Percentiles rank a stretch among this genome's conserved stretches.
Conservation (phyloP, 2,113 vertebrate species). For the Chauna torquata region DNA sequence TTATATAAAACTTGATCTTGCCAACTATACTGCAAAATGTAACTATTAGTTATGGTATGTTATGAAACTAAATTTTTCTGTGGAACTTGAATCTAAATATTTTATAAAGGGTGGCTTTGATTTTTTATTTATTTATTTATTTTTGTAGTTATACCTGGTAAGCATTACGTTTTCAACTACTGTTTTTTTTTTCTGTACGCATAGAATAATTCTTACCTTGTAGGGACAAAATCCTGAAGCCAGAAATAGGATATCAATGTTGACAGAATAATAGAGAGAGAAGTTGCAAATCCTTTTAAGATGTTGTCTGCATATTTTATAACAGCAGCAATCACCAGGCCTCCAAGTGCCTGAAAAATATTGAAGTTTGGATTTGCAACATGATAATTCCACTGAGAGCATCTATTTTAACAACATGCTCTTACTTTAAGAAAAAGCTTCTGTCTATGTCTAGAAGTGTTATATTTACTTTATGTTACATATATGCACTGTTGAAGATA, state of each 20-base stretch:
- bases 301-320: conserved; percentile 99
- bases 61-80: not conserved
- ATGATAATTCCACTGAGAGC: not conserved
- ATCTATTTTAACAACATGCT: not conserved
- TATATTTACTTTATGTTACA: not conserved
- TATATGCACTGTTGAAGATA: not conserved
- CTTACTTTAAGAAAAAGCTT: not conserved
- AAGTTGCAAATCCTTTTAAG: conserved; percentile 97
- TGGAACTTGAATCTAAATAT: not conserved
- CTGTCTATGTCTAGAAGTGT: not conserved
- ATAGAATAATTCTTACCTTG: conserved; percentile 78
- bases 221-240: conserved; percentile 94
- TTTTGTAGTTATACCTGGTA: not conserved
- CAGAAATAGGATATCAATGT: conserved; percentile 96
- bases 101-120: not conserved
- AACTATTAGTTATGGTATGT: accelerated
- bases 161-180: not conserved
- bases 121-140: not conserved
- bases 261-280: conserved; percentile 97
- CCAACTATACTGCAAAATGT: not conserved
- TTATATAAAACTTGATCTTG: not conserved
- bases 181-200: not conserved
- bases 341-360: conserved; percentile 89
- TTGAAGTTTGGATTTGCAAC: not conserved
- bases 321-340: conserved; percentile 95